Conservation (phyloP, 2,113 vertebrate genomes). For the Lepus americanus region DNA sequence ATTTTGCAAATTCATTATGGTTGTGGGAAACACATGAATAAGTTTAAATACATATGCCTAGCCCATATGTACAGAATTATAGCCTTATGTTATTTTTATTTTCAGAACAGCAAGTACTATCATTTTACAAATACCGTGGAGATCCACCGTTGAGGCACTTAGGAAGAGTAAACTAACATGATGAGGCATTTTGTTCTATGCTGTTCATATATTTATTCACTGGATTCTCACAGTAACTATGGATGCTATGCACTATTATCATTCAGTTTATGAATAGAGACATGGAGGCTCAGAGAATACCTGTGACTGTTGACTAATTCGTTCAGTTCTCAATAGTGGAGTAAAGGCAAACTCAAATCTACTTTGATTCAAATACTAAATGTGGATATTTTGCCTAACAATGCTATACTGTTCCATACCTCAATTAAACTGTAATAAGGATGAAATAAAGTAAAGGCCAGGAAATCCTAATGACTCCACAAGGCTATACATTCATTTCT, state of each 20-base stretch:
- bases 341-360: background rate
- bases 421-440: slow-evolving; percentile 20
- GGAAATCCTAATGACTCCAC: slow-evolving; percentile 70
- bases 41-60: slow-evolving; percentile 51
- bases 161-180: background rate
- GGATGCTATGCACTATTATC: background rate
- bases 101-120: background rate
- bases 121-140: slow-evolving; percentile 45
- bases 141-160: background rate
- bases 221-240: slow-evolving; percentile 8
- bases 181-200: background rate
- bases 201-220: slow-evolving; percentile 1
- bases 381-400: background rate
- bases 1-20: slow-evolving; percentile 59
- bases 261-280: background rate
- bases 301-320: background rate
- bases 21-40: slow-evolving; percentile 67
- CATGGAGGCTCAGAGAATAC: background rate
- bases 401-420: background rate
- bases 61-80: slow-evolving; percentile 48
- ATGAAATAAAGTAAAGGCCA: slow-evolving; percentile 60
- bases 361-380: slow-evolving; percentile 48
- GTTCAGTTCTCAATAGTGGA: background rate
- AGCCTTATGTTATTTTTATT: slow-evolving; percentile 42
- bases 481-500: slow-evolving; percentile 61